Evolutionary conservation across 2,888 invertebrate species (phyloP), one percentile per base, ranked within the genome.

Genomic region (Palloptera scutellata): DNA sequence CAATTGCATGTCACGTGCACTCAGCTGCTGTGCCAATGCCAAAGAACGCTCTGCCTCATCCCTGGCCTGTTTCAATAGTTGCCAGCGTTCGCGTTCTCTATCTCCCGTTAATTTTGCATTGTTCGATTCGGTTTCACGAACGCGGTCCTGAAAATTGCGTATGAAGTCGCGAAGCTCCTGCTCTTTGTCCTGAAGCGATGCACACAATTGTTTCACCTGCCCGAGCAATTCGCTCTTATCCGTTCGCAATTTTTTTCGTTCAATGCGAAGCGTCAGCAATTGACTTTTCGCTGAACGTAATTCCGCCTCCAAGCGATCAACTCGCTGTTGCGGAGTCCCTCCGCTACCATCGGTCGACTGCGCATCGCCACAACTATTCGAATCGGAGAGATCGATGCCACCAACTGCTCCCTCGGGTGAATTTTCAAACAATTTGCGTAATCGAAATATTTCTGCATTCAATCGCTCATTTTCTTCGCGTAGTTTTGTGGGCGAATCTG

Each of bases 191-290:
- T 97, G 97, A 70, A 97, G 87, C 10, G 96, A 96, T 66, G 92
- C 91, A 84, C 97, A 97, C 69, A 97, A 88, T 81, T 97, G 96
- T 84, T 96, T 96, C 91, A 97, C 96, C 87, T 97, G 96, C 82
- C 92, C 93, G 76, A 97, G 87, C 73, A 97, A 88, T 86, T 97
- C 97, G 81, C 93, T 93, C 86, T 96, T 96, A 86, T 97, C 97
- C 13, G 94, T 93, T 86, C 96, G 95, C 82, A 97, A 87, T 73
- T 95, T 89, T 85, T 96, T 95, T 71, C 96, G 89, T 85, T 97
- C 97, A 69, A 93, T 91, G 84, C 96, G 95, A 80, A 97, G 86
- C 65, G 92, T 94, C 88, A 81, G 70, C 58, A 85, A 73, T 72
- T 85, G 84, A 57, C 78, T 82, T 76, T 84, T 84, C 2, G 84